Base-by-base conservation (phyloP, 2,888 invertebrate genomes). In the Protodeltote pygarga region DNA sequence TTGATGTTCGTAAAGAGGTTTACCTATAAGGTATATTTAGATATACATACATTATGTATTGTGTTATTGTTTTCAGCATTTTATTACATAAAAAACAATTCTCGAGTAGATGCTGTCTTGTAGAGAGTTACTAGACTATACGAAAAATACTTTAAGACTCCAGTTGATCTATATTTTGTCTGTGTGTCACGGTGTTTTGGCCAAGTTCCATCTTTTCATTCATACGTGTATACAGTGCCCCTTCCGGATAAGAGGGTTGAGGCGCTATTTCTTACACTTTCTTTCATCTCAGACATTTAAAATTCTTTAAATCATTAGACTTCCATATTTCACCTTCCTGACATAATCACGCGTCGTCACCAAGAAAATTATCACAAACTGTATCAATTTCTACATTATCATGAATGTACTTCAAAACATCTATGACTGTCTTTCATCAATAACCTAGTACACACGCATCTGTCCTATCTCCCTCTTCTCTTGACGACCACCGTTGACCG, bases 391-490 rank as follows among this genome's bases (percentile, higher is more conserved):
- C 4, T 3, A 19, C 28, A 40, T 4, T 5, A 38, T 16, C 29
- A 6, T n/a, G 14, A 24, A 20, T 14, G 29, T 34, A 24, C 24
- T 40, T 25, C 25, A 34, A 20, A 25, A 42, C 64, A 58, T 52
- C 33, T 53, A 16, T 53, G 45, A 54, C 61, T 42, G 41, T 62
- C 61, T 58, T 61, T 50, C 64, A 64, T 59, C 51, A 61, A 53
- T 62, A 65, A 65, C 71, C 65, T 70, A 35, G 35, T 45, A 58
- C 70, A 54, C 67, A 44, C n/a, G 39, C 57, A 79, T 75, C 81
- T 83, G 66, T 85, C 83, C 85, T 80, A 77, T 85, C 85, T 82
- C 83, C 79, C 85, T 89, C 85, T 90, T 91, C 90, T 87, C 85
- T 88, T 89, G 87, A 89, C 87, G 73, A 75, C 81, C 85, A 73